These are phyloP conservation scores for Cichlasoma orientale DNA, from an alignment of 2,797 vertebrate species.

Conservation along the genomic window DNA sequence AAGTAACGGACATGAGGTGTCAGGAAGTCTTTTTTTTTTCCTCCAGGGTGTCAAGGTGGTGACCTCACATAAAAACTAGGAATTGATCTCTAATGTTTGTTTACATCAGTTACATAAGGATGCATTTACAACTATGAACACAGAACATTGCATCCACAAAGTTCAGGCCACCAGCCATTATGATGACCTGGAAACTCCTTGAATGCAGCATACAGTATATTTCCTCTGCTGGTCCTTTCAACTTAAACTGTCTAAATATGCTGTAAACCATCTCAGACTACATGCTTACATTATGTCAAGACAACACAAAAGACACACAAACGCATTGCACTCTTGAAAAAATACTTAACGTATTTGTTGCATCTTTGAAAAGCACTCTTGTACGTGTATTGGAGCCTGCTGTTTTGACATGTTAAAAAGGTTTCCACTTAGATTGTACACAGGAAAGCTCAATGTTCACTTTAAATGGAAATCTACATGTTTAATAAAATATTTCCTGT, in stretches of 20 bases:
- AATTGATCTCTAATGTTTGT: neutral
- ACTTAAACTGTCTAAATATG: conserved; percentile 36
- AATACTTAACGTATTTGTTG: conserved; percentile 34
- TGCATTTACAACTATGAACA: neutral
- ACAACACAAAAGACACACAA: conserved; percentile 26
- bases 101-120: neutral
- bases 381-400: conserved; percentile 26
- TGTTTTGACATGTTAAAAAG: conserved; percentile 42
- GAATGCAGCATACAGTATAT: conserved; percentile 22
- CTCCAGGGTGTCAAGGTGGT: neutral
- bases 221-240: conserved; percentile 29
- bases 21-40: neutral
- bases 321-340: conserved; percentile 46
- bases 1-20: neutral
- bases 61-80: neutral
- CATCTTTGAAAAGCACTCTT: conserved; percentile 35
- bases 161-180: conserved; percentile 10
- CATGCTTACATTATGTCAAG: conserved; percentile 30
- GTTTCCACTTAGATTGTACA: conserved; percentile 37
- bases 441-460: conserved; percentile 11
- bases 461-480: conserved; percentile 41
- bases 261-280: conserved; percentile 45
- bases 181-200: conserved; percentile 39
- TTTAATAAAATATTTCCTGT: conserved; percentile 53
- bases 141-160: neutral